These are phyloP conservation scores for Erynnis tages DNA, from an alignment of 2,888 invertebrate species.

Conservation along the genomic window DNA sequence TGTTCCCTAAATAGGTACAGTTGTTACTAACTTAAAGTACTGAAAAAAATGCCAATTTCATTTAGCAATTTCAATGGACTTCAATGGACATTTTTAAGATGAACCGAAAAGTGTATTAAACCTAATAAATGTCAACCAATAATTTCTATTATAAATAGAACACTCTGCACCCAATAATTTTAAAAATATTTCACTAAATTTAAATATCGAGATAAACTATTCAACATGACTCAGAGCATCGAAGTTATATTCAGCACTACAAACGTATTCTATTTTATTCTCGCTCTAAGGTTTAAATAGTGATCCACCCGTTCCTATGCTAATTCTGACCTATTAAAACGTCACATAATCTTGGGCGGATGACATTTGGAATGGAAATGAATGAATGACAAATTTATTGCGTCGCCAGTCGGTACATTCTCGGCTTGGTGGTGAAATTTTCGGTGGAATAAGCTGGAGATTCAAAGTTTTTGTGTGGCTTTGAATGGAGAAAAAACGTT, in stretches of 20 bases:
- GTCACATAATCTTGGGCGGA: constrained; percentile 54
- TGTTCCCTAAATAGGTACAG: no score
- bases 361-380: constrained; percentile 53
- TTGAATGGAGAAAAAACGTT: background rate
- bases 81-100: no score
- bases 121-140: no score
- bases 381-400: constrained; percentile 46
- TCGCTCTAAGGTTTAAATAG: constrained; percentile 33
- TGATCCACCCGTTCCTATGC: constrained; percentile 69
- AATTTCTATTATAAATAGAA: no score
- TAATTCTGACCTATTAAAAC: constrained; percentile 69
- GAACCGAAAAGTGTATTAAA: no score
- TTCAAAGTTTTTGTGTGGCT: background rate
- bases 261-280: constrained; percentile 5
- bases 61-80: no score
- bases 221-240: background rate
- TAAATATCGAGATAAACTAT: no score
- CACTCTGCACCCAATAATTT: no score
- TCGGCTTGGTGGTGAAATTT: constrained; percentile 13
- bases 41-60: no score
- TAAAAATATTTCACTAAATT: no score
- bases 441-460: constrained; percentile 4
- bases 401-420: background rate
- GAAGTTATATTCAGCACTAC: constrained; percentile 1
- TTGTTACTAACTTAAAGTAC: no score